Percentiles rank a stretch among this genome's conserved stretches.
Evolutionary conservation across 2,797 vertebrate genomes (phyloP).

Genomic region (Ctenopoma multispine): DNA sequence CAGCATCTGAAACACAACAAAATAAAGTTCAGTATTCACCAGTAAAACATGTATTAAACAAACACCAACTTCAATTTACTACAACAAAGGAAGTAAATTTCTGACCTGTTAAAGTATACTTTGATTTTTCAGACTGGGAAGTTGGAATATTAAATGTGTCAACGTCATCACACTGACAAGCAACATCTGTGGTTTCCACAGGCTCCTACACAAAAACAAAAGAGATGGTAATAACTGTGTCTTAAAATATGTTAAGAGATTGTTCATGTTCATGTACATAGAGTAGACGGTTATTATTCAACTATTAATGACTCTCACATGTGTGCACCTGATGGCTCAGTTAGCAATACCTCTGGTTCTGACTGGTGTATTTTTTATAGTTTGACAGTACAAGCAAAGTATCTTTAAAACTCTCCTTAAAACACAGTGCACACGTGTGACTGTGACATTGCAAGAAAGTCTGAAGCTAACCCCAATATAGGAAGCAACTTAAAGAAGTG

Average conservation of each 20-base stretch:
- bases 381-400: too few relatives aligned
- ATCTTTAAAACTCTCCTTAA: too few relatives aligned
- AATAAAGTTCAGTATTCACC: not conserved
- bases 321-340: not conserved
- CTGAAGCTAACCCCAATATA: too few relatives aligned
- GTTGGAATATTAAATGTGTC: constrained; percentile 1
- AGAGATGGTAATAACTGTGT: not conserved
- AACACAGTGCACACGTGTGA: too few relatives aligned
- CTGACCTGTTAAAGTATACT: constrained; percentile 18
- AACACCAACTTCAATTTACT: not conserved
- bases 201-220: constrained; percentile 26
- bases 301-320: not conserved
- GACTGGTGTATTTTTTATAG: too few relatives aligned
- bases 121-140: constrained; percentile 1
- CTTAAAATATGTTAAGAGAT: not conserved
- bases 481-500: too few relatives aligned
- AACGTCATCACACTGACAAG: constrained; percentile 5
- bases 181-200: not conserved
- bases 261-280: not conserved
- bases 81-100: not conserved
- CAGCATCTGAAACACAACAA: constrained; percentile 11
- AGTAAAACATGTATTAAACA: not conserved
- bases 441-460: too few relatives aligned
- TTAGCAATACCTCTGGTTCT: too few relatives aligned
- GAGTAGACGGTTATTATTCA: not conserved